Conservation (phyloP, 2,113 vertebrate genomes). For the Synodontis membranacea region DNA sequence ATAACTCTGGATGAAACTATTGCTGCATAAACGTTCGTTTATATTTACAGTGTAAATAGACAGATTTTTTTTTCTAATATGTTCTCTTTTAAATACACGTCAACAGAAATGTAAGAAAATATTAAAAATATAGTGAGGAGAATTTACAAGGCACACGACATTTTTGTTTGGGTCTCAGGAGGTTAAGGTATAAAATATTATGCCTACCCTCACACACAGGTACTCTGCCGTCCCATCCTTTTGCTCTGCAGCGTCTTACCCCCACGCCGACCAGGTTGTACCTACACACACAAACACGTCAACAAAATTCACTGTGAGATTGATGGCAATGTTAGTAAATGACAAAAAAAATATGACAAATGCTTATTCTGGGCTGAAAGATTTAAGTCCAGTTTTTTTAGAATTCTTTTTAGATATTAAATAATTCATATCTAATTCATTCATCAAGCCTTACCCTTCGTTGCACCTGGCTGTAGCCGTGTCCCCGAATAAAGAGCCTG, state of each 20-base stretch:
- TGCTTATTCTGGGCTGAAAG: not conserved
- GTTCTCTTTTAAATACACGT: no score
- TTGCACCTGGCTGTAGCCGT: conserved; percentile 61
- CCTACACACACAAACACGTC: conserved; percentile 50
- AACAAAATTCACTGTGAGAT: not conserved
- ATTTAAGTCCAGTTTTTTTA: not conserved
- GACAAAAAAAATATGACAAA: not conserved
- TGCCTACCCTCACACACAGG: conserved; percentile 69
- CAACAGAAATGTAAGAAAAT: not conserved
- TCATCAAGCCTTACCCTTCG: conserved; percentile 60
- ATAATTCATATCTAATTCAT: not conserved
- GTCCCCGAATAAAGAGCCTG: conserved; percentile 68
- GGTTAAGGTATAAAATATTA: not conserved
- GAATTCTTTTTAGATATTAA: not conserved
- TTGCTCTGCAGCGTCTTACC: conserved; percentile 58
- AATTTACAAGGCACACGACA: no score
- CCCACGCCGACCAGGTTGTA: conserved; percentile 59
- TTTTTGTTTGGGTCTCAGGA: no score
- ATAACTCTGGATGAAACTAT: not conserved
- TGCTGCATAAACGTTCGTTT: no score
- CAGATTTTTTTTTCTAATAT: not conserved
- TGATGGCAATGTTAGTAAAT: not conserved
- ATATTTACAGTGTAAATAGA: not conserved
- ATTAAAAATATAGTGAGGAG: not conserved
- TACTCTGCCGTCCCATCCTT: conserved; percentile 69